Conservation (phyloP, 2,113 vertebrate species). For the Heterotilapia buettikoferi region DNA sequence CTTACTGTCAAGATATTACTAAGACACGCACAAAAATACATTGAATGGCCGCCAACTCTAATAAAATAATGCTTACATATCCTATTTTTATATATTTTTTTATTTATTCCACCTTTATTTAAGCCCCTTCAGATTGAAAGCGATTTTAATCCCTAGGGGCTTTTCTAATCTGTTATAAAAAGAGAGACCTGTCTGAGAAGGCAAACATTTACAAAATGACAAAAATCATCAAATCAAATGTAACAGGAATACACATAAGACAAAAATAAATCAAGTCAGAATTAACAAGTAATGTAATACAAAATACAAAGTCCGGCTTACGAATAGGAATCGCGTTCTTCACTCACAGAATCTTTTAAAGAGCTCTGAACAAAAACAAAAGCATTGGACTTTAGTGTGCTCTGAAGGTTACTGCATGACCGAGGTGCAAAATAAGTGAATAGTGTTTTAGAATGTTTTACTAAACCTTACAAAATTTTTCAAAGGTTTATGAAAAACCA, state of each 20-base stretch:
- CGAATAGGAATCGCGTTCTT: neutral
- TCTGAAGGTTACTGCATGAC: neutral
- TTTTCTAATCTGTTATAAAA: neutral
- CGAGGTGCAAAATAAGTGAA: fast-evolving
- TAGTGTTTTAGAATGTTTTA: neutral
- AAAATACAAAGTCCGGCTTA: neutral
- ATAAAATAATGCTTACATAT: neutral
- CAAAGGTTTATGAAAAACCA: neutral
- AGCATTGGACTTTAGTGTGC: fast-evolving
- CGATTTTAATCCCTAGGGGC: neutral
- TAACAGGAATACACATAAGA: fast-evolving
- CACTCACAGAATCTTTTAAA: neutral
- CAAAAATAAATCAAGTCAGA: neutral
- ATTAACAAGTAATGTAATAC: neutral
- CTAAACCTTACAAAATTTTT: neutral
- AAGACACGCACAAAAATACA: neutral
- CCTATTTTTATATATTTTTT: neutral
- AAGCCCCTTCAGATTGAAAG: neutral
- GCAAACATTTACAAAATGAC: neutral
- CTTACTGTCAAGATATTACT: neutral
- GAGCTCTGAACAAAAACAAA: neutral
- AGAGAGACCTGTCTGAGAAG: neutral
- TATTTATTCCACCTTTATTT: neutral
- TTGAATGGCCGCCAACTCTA: neutral
- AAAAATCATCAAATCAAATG: neutral